Evolutionary conservation across 2,888 invertebrate species (phyloP).

Genomic region (Agonopterix alstromeriana): DNA sequence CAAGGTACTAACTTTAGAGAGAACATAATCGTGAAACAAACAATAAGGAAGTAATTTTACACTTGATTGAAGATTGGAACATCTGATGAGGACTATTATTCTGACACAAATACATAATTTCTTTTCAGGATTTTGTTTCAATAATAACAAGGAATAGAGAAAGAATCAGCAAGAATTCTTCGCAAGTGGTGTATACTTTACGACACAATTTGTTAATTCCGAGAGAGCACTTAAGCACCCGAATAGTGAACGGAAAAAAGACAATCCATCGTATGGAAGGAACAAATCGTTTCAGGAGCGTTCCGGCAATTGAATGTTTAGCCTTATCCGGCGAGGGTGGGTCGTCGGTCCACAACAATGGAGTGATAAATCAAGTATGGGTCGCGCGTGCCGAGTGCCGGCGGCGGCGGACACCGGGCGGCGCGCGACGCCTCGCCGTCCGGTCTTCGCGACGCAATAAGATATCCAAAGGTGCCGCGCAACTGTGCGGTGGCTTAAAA

Average conservation of each 20-base stretch:
- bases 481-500: constrained; percentile 6
- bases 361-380: constrained; percentile 75
- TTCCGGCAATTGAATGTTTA: constrained; percentile 73
- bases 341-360: constrained; percentile 67
- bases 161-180: too few relatives aligned
- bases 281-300: constrained; percentile 68
- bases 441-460: constrained; percentile 26
- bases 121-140: too few relatives aligned
- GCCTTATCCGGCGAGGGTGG: constrained; percentile 67
- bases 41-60: too few relatives aligned
- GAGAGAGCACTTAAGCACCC: constrained; percentile 17
- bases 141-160: too few relatives aligned
- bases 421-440: constrained; percentile 49
- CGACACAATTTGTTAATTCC: too few relatives aligned
- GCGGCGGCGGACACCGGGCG: constrained; percentile 25
- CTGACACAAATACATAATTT: too few relatives aligned
- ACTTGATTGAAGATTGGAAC: too few relatives aligned
- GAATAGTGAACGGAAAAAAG: constrained; percentile 41
- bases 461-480: constrained; percentile 54
- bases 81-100: too few relatives aligned
- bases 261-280: constrained; percentile 58
- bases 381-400: constrained; percentile 68
- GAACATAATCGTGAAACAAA: too few relatives aligned
- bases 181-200: too few relatives aligned
- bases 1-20: too few relatives aligned